phyloP scores from a whole-genome alignment of 1,140 invertebrate genomes.

The Drosophila melanogaster region DNA sequence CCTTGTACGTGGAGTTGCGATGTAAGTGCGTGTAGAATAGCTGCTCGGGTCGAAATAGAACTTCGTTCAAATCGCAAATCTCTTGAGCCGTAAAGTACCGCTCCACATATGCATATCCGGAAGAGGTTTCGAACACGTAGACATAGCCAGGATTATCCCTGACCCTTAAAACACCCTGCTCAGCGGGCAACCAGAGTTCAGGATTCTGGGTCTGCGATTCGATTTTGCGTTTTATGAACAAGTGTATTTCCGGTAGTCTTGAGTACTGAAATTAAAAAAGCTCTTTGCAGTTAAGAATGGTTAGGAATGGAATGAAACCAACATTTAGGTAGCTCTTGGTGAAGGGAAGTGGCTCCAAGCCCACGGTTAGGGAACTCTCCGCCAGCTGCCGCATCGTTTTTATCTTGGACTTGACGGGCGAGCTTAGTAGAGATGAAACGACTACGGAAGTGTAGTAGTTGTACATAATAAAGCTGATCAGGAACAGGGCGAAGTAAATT shows the following conservation, averaged over 20 bases:
- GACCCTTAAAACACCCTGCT: constrained; percentile 63
- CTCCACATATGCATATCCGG: constrained; percentile 69
- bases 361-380: constrained; percentile 68
- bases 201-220: constrained; percentile 45
- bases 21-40: constrained; percentile 62
- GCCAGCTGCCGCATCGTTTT: constrained; percentile 71
- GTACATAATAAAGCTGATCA: constrained; percentile 79
- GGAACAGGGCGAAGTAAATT: constrained; percentile 61
- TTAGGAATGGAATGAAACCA: constrained; percentile 3
- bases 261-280: constrained; percentile 44
- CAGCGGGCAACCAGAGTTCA: constrained; percentile 66
- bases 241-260: constrained; percentile 51
- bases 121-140: constrained; percentile 62
- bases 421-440: constrained; percentile 74
- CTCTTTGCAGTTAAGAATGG: neutral
- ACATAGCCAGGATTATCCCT: constrained; percentile 76
- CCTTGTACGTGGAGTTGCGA: constrained; percentile 75
- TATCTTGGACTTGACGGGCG: constrained; percentile 75
- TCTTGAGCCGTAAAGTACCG: constrained; percentile 61
- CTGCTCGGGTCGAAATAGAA: constrained; percentile 66
- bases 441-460: constrained; percentile 83
- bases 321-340: constrained; percentile 77
- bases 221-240: constrained; percentile 66
- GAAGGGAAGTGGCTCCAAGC: constrained; percentile 69
- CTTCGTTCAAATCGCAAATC: constrained; percentile 79